Conservation (phyloP, 2,888 invertebrate species). For the Cheilosia soror region DNA sequence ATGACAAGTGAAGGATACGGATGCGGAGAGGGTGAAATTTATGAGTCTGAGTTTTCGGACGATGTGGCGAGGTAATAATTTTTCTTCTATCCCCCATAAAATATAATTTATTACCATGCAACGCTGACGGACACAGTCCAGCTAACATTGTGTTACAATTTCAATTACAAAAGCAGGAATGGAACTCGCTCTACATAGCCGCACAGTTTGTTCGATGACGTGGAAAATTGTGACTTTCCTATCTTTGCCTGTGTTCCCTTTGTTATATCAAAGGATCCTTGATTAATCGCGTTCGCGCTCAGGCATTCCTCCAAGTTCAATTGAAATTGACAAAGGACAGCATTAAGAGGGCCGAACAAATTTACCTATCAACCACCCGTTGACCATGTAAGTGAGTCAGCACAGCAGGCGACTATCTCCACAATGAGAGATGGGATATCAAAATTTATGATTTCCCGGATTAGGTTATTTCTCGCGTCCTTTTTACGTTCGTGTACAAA, state of each 20-base stretch:
- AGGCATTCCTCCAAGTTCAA: constrained; percentile 37
- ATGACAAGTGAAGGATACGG: constrained; percentile 47
- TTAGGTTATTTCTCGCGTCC: constrained; percentile 64
- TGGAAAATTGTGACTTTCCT: constrained; percentile 38
- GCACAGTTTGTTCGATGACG: constrained; percentile 39
- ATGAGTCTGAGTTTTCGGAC: constrained; percentile 66
- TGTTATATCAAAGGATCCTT: constrained; percentile 9
- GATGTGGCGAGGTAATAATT: constrained; percentile 64
- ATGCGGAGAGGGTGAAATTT: constrained; percentile 54
- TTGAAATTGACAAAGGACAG: constrained; percentile 43
- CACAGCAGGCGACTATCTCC: constrained; percentile 45
- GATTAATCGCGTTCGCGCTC: constrained; percentile 43
- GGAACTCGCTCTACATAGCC: neutral
- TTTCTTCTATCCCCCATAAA: constrained; percentile 69
- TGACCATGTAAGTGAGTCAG: constrained; percentile 66
- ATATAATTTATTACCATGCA: constrained; percentile 61
- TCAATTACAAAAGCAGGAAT: constrained; percentile 33
- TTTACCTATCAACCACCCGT: constrained; percentile 69
- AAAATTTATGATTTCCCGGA: constrained; percentile 69
- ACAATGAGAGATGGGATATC: constrained; percentile 36
- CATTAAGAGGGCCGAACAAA: constrained; percentile 37
- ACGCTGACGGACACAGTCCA: constrained; percentile 67
- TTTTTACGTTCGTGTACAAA: constrained; percentile 38
- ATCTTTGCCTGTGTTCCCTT: constrained; percentile 5
- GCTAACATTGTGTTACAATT: constrained; percentile 57